Evolutionary conservation across 2,113 vertebrate species (phyloP).

Genomic region (Rutilus rutilus): DNA sequence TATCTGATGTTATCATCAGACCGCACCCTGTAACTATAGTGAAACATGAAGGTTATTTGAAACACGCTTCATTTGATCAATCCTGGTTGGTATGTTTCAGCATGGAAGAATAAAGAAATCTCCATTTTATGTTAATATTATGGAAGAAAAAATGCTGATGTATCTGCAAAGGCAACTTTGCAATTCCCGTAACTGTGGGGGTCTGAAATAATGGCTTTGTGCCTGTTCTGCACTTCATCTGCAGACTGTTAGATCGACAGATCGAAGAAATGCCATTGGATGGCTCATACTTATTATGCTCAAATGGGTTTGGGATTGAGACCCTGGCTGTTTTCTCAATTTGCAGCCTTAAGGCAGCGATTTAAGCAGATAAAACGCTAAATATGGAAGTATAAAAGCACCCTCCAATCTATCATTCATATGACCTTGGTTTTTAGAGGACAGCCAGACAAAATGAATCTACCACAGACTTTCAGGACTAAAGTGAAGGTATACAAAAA

Average conservation of each 20-base stretch:
- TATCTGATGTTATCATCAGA: background rate
- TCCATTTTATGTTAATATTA: conserved; percentile 66
- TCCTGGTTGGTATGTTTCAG: background rate
- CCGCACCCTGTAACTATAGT: background rate
- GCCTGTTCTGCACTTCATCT: conserved; percentile 68
- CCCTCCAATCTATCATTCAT: conserved; percentile 68
- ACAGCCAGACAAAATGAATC: conserved; percentile 58
- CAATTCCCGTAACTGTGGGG: conserved; percentile 74
- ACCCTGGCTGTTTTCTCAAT: conserved; percentile 77
- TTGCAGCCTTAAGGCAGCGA: conserved; percentile 74
- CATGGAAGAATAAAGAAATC: conserved; percentile 31
- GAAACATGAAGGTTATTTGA: conserved; percentile 34
- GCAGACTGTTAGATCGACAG: conserved; percentile 72
- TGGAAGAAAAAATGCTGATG: conserved; percentile 64
- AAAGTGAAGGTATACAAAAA: background rate
- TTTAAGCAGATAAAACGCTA: conserved; percentile 73
- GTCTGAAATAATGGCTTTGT: conserved; percentile 79
- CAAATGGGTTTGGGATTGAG: conserved; percentile 78
- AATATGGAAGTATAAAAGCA: conserved; percentile 66
- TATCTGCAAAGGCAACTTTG: conserved; percentile 69
- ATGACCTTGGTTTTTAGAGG: conserved; percentile 72
- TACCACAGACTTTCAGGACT: conserved; percentile 6
- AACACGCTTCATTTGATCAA: conserved; percentile 22
- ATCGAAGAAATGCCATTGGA: conserved; percentile 72
- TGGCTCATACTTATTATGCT: conserved; percentile 78